A percentile compares a stretch with the other conserved stretches of the same genome.
phyloP scores from a whole-genome alignment of 1,140 invertebrate species.

The Laupala kohalensis region DNA sequence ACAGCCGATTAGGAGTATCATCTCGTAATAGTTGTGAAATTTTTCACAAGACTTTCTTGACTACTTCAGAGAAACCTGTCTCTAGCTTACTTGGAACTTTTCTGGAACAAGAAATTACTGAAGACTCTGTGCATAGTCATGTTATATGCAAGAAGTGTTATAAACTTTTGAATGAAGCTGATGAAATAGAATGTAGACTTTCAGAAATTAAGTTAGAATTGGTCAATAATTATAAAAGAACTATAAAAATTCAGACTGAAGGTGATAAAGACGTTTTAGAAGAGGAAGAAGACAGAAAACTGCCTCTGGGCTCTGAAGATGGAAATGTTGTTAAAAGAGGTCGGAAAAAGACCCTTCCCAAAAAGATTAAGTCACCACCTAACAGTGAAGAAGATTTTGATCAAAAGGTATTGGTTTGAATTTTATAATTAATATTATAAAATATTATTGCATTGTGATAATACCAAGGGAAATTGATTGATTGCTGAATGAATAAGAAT shows the following conservation, averaged over 20 bases:
- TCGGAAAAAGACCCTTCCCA: conserved; percentile 4
- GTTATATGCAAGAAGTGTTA: conserved; percentile 51
- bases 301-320: conserved; percentile 6
- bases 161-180: conserved; percentile 43
- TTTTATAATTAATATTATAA: background rate
- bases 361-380: conserved; percentile 5
- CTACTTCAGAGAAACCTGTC: conserved; percentile 31
- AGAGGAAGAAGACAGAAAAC: conserved; percentile 10
- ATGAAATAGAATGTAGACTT: conserved; percentile 39
- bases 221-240: conserved; percentile 30
- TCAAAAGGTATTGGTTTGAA: conserved; percentile 2
- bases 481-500: too few species aligned
- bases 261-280: background rate
- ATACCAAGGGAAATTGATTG: too few species aligned
- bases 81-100: conserved; percentile 32
- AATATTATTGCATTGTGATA: too few species aligned
- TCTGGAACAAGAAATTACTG: conserved; percentile 33
- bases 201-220: conserved; percentile 33
- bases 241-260: conserved; percentile 20
- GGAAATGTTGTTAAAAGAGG: conserved; percentile 7
- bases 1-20: conserved; percentile 13
- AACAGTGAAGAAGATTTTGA: conserved; percentile 13
- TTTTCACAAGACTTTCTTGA: conserved; percentile 15
- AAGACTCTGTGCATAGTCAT: conserved; percentile 34
- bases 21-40: conserved; percentile 13